Percentiles rank a stretch among this genome's conserved stretches.
These are phyloP conservation scores for Hedychridium roseum DNA, from an alignment of 2,888 invertebrate genomes.

Conservation along the genomic window DNA sequence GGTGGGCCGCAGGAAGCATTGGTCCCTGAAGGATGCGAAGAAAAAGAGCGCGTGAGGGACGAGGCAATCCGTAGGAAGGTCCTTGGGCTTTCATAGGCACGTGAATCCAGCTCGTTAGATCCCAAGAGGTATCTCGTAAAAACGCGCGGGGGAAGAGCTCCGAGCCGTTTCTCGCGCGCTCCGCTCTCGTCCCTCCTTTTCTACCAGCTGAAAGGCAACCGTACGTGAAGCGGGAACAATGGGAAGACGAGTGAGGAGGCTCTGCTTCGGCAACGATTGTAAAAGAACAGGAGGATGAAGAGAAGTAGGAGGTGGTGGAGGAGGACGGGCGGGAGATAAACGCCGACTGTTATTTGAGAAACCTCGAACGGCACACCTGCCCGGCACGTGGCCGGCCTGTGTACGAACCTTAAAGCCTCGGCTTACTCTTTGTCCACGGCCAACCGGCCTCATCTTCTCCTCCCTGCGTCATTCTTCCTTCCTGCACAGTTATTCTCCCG, in stretches of 20 bases:
- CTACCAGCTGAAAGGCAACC: slow-evolving; percentile 14
- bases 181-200: slow-evolving; percentile 8
- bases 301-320: slow-evolving; percentile 6
- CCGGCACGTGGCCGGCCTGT: slow-evolving; percentile 36
- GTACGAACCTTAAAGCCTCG: slow-evolving; percentile 16
- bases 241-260: slow-evolving; percentile 8
- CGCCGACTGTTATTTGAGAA: slow-evolving; percentile 21
- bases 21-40: too few species aligned
- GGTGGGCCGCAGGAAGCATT: too few species aligned
- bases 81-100: slow-evolving; percentile 27
- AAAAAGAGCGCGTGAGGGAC: too few species aligned
- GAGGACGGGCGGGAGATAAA: slow-evolving; percentile 37
- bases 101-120: slow-evolving; percentile 36
- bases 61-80: slow-evolving; percentile 2
- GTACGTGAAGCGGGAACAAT: slow-evolving; percentile 3
- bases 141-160: slow-evolving; percentile 11
- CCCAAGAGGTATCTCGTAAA: too few species aligned
- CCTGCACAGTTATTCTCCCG: too few species aligned
- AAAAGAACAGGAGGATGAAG: slow-evolving; percentile 4
- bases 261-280: slow-evolving; percentile 5
- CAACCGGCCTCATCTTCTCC: neutral
- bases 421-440: slow-evolving; percentile 11
- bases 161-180: slow-evolving; percentile 8
- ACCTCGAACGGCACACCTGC: slow-evolving; percentile 35
- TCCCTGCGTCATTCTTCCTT: slow-evolving; percentile 10